Percentiles rank a stretch among this genome's conserved stretches.
Evolutionary conservation across 2,797 vertebrate genomes (phyloP).

Genomic region (Miichthys miiuy): DNA sequence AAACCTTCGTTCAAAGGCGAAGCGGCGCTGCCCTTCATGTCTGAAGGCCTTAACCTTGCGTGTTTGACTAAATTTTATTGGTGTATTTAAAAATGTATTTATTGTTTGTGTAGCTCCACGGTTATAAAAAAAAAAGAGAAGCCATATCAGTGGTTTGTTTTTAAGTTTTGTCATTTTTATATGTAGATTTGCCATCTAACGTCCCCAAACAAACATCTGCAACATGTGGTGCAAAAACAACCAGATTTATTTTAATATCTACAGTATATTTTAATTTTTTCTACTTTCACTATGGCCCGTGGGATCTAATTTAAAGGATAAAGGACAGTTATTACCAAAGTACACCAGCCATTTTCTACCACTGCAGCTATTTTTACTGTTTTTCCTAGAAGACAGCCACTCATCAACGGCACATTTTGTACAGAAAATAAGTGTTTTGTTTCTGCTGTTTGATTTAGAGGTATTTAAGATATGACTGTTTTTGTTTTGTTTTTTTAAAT

Average conservation of each 20-base stretch:
- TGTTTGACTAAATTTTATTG: constrained; percentile 5
- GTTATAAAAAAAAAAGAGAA: constrained; percentile 41
- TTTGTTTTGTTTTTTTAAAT: constrained; percentile 11
- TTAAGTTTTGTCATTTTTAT: constrained; percentile 29
- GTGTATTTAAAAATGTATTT: constrained; percentile 61
- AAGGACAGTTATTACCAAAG: constrained; percentile 53
- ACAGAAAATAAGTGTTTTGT: constrained; percentile 46
- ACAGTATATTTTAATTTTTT: constrained; percentile 37
- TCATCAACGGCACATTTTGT: constrained; percentile 57
- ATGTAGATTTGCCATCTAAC: constrained; percentile 27
- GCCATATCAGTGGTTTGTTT: constrained; percentile 61
- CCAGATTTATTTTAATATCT: constrained; percentile 60
- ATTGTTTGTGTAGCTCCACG: constrained; percentile 38
- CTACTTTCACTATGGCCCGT: background rate
- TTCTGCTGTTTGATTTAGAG: constrained; percentile 40
- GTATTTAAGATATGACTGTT: constrained; percentile 19
- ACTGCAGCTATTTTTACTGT: constrained; percentile 58
- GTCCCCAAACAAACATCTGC: constrained; percentile 7
- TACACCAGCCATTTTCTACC: constrained; percentile 57
- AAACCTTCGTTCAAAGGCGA: background rate
- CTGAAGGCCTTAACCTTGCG: background rate
- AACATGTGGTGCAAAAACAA: background rate
- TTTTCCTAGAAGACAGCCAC: constrained; percentile 24
- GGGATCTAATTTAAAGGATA: background rate
- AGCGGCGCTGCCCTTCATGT: background rate